These are phyloP conservation scores for Eupithecia dodoneata DNA, from an alignment of 2,888 invertebrate species.

Conservation along the genomic window DNA sequence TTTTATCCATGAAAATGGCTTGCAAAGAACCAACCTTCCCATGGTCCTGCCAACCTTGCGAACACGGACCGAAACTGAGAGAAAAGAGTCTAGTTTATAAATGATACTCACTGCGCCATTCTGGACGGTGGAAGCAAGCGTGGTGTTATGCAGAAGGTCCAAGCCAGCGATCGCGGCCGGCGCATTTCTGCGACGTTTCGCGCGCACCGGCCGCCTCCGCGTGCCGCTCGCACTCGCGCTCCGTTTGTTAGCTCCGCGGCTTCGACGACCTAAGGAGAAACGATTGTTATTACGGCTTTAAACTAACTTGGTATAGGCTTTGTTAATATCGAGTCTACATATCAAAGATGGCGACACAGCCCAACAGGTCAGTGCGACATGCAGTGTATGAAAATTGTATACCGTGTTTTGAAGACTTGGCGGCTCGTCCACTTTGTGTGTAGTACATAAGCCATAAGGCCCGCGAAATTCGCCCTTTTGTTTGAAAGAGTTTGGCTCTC, in stretches of 20 bases:
- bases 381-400: background rate
- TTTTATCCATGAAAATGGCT: background rate
- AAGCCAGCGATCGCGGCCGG: slow-evolving; percentile 91
- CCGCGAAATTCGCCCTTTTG: background rate
- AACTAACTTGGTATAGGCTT: background rate
- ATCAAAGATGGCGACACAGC: background rate
- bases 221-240: slow-evolving; percentile 79
- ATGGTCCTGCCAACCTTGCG: no score
- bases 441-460: background rate
- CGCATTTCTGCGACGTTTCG: slow-evolving; percentile 73
- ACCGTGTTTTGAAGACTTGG: background rate
- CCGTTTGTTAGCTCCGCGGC: slow-evolving; percentile 74
- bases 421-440: background rate
- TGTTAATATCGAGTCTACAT: background rate
- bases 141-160: slow-evolving; percentile 94
- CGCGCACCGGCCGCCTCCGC: slow-evolving; percentile 66
- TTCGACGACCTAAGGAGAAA: slow-evolving; percentile 51
- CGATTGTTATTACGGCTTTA: background rate
- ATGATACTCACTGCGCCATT: slow-evolving; percentile 83
- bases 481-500: background rate
- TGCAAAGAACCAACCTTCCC: background rate
- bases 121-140: slow-evolving; percentile 92
- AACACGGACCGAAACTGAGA: no score
- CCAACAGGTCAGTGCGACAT: background rate
- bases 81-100: background rate